Conservation (phyloP, 2,797 vertebrate genomes). For the Phataginus tricuspis region DNA sequence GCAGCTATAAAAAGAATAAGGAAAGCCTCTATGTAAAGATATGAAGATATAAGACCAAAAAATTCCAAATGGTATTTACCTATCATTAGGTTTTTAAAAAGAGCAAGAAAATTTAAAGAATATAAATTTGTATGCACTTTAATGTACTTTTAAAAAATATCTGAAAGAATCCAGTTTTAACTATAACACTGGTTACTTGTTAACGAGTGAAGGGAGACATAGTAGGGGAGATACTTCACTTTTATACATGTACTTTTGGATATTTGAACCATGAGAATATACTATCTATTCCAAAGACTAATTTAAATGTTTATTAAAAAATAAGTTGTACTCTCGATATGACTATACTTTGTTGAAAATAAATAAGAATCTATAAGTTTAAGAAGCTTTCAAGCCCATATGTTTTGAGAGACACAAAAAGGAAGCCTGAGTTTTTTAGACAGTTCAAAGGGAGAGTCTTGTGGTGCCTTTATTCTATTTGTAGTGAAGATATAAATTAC, state of each 20-base stretch:
- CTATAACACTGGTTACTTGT: background rate
- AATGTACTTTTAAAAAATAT: background rate
- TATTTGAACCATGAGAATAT: background rate
- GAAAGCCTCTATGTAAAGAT: background rate
- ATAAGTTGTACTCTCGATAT: background rate
- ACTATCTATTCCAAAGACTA: background rate
- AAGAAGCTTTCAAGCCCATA: background rate
- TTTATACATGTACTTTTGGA: background rate
- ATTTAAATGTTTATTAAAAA: background rate
- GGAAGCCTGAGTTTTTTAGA: background rate
- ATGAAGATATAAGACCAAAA: background rate
- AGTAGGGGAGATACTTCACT: background rate
- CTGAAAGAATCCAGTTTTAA: background rate
- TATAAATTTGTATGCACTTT: background rate
- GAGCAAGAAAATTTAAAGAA: background rate
- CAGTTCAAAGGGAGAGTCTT: conserved; percentile 1
- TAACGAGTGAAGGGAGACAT: background rate
- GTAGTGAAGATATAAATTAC: background rate
- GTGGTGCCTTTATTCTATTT: background rate
- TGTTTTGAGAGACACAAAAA: background rate
- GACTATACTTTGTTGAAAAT: background rate
- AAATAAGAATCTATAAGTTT: conserved; percentile 7
- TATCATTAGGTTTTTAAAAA: background rate
- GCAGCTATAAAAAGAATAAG: background rate
- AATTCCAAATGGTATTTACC: background rate